phyloP scores from a whole-genome alignment of 2,113 vertebrate genomes.

The Perccottus glenii region DNA sequence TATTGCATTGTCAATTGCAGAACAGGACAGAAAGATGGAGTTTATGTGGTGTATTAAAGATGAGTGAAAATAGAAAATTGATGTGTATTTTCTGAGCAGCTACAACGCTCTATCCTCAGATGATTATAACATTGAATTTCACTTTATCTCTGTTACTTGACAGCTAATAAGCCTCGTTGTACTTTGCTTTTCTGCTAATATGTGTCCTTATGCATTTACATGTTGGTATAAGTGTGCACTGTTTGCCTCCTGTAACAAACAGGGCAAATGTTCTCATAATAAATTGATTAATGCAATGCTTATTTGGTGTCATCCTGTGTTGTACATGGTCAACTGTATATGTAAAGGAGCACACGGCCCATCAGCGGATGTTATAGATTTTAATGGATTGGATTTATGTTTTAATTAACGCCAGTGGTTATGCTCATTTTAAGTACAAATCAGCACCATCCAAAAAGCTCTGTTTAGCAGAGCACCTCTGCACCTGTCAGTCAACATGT shows the following conservation, averaged over 20 bases:
- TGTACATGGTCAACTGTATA: background rate
- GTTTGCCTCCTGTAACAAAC: slow-evolving; percentile 28
- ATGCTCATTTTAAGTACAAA: slow-evolving; percentile 38
- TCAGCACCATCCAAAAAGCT: slow-evolving; percentile 27
- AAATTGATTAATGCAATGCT: slow-evolving; percentile 39
- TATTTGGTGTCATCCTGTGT: slow-evolving; percentile 34
- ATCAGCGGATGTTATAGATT: too few relatives aligned
- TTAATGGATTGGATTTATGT: slow-evolving; percentile 28
- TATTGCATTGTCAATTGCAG: slow-evolving; percentile 42
- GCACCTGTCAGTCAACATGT: slow-evolving; percentile 76
- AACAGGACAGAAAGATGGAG: background rate
- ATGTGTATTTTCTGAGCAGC: slow-evolving; percentile 9
- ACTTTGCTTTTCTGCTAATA: slow-evolving; percentile 19
- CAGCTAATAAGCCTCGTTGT: background rate
- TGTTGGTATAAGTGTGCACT: slow-evolving; percentile 28
- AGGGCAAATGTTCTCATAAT: slow-evolving; percentile 41
- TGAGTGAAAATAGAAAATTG: background rate
- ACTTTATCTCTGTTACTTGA: slow-evolving; percentile 26
- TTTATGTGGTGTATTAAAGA: background rate
- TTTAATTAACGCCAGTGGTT: slow-evolving; percentile 39
- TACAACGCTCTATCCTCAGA: background rate
- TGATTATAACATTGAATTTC: background rate
- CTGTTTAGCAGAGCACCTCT: slow-evolving; percentile 59
- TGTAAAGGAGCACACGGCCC: background rate
- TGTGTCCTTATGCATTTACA: background rate